These are phyloP conservation scores for Odontomachus brunneus DNA, from an alignment of 1,140 invertebrate species.

Conservation along the genomic window DNA sequence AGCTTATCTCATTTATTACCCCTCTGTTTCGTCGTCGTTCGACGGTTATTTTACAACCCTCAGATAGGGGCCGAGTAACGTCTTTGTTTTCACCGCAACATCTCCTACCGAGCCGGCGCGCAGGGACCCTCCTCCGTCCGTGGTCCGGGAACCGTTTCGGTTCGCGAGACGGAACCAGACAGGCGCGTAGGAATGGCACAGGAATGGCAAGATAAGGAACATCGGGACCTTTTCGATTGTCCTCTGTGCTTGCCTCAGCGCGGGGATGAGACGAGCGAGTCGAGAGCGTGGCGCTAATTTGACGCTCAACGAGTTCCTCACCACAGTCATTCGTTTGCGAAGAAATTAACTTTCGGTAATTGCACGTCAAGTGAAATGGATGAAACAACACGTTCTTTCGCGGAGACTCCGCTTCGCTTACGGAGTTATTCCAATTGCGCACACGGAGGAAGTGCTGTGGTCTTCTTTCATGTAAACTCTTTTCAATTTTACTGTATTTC, in stretches of 20 bases:
- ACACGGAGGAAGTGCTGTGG: no score
- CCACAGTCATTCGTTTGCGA: neutral
- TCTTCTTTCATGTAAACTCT: no score
- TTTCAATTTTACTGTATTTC: no score
- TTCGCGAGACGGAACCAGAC: constrained; percentile 35
- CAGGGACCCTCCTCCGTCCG: constrained; percentile 25
- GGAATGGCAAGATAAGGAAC: constrained; percentile 65
- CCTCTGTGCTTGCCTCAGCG: constrained; percentile 1
- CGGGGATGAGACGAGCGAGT: neutral
- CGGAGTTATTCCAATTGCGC: no score
- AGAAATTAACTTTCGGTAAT: neutral
- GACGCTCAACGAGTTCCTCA: neutral
- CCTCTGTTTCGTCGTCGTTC: constrained; percentile 79
- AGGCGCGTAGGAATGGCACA: constrained; percentile 28
- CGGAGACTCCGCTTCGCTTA: no score
- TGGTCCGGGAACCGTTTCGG: constrained; percentile 50
- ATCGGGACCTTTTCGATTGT: constrained; percentile 57
- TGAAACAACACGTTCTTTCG: no score
- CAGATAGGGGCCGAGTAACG: constrained; percentile 82
- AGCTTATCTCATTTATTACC: constrained; percentile 84
- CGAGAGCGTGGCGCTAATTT: constrained; percentile 18
- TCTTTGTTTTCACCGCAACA: constrained; percentile 85
- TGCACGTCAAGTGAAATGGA: no score
- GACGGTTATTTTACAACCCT: constrained; percentile 85
- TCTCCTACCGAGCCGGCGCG: constrained; percentile 55